These are phyloP conservation scores for Enteromius anoplus DNA, from an alignment of 2,797 vertebrate genomes.

Conservation along the genomic window DNA sequence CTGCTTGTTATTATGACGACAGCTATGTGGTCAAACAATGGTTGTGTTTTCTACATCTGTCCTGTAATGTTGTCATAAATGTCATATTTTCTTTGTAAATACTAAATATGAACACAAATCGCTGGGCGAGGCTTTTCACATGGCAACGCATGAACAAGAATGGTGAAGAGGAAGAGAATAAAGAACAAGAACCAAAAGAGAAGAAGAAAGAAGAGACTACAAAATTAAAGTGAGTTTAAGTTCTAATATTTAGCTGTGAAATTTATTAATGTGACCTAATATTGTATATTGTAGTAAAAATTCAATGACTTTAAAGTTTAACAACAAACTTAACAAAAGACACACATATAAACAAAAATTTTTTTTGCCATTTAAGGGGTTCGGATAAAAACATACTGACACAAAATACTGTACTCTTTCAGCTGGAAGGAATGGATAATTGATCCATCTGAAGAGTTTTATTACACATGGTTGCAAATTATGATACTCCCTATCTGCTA, in stretches of 20 bases:
- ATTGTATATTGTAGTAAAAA: neutral
- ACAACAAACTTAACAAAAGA: neutral
- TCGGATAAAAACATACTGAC: conserved; percentile 1
- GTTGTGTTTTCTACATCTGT: neutral
- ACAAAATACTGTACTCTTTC: conserved; percentile 6
- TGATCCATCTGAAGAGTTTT: conserved; percentile 86
- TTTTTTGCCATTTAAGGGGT: neutral
- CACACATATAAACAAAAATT: neutral
- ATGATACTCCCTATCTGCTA: conserved; percentile 88
- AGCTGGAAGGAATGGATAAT: conserved; percentile 77
- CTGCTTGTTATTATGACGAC: conserved; percentile 62
- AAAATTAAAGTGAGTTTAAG: conserved; percentile 73
- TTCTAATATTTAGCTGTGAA: neutral
- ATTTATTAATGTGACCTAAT: neutral
- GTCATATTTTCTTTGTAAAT: conserved; percentile 12
- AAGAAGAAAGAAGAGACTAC: conserved; percentile 51
- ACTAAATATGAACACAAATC: conserved; percentile 57
- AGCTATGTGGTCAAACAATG: conserved; percentile 26
- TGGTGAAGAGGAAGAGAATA: conserved; percentile 53
- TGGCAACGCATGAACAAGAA: conserved; percentile 66
- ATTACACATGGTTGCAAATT: conserved; percentile 86
- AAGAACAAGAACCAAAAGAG: conserved; percentile 58
- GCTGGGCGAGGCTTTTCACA: conserved; percentile 70
- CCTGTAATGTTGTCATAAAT: conserved; percentile 1
- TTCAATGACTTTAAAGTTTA: neutral